Evolutionary conservation across 2,797 vertebrate species (phyloP).

Genomic region (Heterohyrax brucei): DNA sequence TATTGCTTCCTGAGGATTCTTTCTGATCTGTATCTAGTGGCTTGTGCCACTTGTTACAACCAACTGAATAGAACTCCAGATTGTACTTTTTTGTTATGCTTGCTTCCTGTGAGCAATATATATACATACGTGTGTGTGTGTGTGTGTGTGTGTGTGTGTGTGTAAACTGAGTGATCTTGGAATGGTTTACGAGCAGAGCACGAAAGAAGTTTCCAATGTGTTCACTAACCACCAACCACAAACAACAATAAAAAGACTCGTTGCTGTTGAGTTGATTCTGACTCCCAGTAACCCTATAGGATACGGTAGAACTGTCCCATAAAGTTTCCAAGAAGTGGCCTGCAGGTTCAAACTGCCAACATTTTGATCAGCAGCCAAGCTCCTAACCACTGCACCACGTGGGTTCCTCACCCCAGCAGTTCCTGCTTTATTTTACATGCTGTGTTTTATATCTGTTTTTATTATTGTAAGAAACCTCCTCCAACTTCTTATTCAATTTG

Average conservation of each 20-base stretch:
- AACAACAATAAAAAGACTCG: too few species aligned
- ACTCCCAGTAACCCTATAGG: too few species aligned
- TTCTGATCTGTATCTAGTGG: background rate
- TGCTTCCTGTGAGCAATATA: background rate
- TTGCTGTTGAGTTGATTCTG: too few species aligned
- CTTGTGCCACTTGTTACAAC: background rate
- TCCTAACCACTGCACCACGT: too few species aligned
- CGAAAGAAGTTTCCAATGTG: background rate
- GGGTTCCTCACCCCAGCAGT: too few species aligned
- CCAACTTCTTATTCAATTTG: background rate
- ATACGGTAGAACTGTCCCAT: too few species aligned
- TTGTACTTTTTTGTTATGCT: background rate
- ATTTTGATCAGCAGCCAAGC: too few species aligned
- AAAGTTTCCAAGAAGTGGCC: too few species aligned
- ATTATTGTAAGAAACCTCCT: background rate
- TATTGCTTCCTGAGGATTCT: background rate
- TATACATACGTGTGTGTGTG: too few species aligned
- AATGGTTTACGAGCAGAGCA: background rate
- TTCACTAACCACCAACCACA: background rate
- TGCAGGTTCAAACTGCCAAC: too few species aligned
- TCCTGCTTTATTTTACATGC: background rate
- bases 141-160: too few species aligned
- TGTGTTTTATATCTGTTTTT: background rate
- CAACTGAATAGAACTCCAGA: background rate
- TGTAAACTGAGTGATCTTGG: background rate